Evolutionary conservation across 1,140 invertebrate species (phyloP), one percentile per base, ranked within the genome.

Genomic region (Caenorhabditis tropicalis): DNA sequence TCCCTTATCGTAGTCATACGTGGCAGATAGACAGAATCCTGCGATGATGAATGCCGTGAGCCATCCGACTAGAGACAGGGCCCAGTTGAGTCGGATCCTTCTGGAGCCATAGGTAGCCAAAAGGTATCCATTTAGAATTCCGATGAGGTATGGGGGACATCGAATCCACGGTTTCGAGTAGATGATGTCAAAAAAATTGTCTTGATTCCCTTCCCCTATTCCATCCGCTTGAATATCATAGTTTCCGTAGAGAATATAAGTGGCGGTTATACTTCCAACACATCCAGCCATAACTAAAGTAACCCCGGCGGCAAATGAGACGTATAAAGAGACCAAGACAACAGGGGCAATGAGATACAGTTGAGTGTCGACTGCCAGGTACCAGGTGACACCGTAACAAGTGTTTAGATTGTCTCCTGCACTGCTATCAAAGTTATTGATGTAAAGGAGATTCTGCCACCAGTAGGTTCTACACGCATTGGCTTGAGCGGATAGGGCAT

Each of bases 361-460:
- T 87, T 93, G 92, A 90, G 92, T 92, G 84, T 93, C 92, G 49
- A 92, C 92, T 16, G 92, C 90, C 21, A 93, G 81, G 82, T 92
- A 93, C 92, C 92, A 93, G 0, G 91, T 89, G 89, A 36, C 15
- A 19, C 43, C 82, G 39, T 86, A 86, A 43, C 85, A 86, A 1
- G 53, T 56, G 24, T 56, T 56, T 3, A 21, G 10, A n/a, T 56
- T 56, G 10, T 56, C 21, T 9, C 21, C 21, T 5, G 53, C 19
- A 12, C 3, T 29, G 24, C 21, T n/a, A 56, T 29, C 74, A 39
- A 86, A 79, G 33, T 86, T 86, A 46, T 83, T 83, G 31, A 86
- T 60, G 70, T 86, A 86, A 39, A 86, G 31, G 5, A 86, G 21
- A 31, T 86, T 86, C 9, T 49, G 33, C 85, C 85, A 86, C 85